Evolutionary conservation across 2,797 vertebrate species (phyloP), one percentile per base, ranked within the genome.

Genomic region (Poeciliopsis paucimaculata): DNA sequence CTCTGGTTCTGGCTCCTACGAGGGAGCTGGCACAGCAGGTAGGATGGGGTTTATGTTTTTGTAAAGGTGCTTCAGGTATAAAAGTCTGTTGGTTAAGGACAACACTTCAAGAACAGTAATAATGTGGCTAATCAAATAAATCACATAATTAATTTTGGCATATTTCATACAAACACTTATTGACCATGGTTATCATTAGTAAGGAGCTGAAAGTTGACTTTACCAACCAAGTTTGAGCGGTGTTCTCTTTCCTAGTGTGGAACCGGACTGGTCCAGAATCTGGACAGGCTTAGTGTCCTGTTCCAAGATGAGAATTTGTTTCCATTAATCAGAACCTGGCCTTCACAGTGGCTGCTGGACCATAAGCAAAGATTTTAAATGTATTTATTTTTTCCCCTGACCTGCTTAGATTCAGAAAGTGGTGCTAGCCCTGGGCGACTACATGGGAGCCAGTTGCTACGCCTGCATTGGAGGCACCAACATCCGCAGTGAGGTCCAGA

Each of bases 11-110:
- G 96, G 98, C 98, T 94, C 98, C 98, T 89, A 99, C 98, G 94
- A 97, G 98, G 96, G 98, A 99, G 97, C 96, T 99, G 96, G 98
- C 98, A 96, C 98, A 99, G 97, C 98, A 99, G 98, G 98, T 99
- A 99, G 89, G n/a, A 3, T 18, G 15, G 15, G 13, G 2, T 18
- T 64, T 18, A 8, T 16, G 18, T 64, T 60, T 64, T 31, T 15
- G 57, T 26, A 53, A 28, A 60, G 57, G 13, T 31, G 28, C 57
- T 15, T 28, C n/a, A 60, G 57, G 57, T 28, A 15, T 31, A 60
- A 60, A 62, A 31, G 34, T 6, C 60, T 62, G 28, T 60, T 57
- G 57, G 57, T 31, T 31, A 62, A 62, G 28, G 7, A 64, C 7
- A 36, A 9, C 31, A 36, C 60, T 64, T 34, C 31, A 34, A 62